phyloP scores from a whole-genome alignment of 2,797 vertebrate species.

The Rhinophrynus dorsalis region DNA sequence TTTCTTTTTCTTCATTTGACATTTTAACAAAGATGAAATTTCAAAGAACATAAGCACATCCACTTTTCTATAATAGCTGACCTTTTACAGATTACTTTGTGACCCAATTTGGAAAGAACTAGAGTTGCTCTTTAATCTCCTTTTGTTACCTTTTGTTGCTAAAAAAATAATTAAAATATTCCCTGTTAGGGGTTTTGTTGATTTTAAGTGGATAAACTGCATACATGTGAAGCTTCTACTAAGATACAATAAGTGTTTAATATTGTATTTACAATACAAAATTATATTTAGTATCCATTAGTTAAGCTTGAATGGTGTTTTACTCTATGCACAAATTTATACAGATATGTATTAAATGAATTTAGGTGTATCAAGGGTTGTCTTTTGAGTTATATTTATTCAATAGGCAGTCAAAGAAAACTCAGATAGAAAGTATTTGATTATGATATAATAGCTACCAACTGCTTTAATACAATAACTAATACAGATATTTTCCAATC shows the following conservation, averaged over 20 bases:
- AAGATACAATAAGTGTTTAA: not conserved
- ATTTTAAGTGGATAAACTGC: not conserved
- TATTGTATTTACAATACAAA: not conserved
- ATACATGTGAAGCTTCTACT: not conserved
- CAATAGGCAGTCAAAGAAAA: constrained; percentile 12
- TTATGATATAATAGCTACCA: constrained; percentile 32
- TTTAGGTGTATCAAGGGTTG: not conserved
- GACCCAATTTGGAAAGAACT: not conserved
- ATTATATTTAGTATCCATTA: too few species aligned
- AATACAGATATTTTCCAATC: constrained; percentile 23
- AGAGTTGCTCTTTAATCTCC: not conserved
- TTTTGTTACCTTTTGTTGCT: not conserved
- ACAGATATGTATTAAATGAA: not conserved
- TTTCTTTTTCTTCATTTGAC: constrained; percentile 20
- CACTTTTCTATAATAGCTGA: constrained; percentile 6
- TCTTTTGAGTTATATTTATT: constrained; percentile 25
- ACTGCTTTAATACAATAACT: constrained; percentile 17
- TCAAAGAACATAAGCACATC: not conserved
- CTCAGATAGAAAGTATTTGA: constrained; percentile 7
- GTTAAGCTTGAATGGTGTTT: too few species aligned
- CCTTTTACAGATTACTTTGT: constrained; percentile 13
- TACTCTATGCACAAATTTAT: not conserved
- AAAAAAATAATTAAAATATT: too few species aligned
- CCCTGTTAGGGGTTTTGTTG: too few species aligned
- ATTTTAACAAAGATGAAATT: constrained; percentile 41